These are phyloP conservation scores for Cydia splendana DNA, from an alignment of 1,140 invertebrate species.

Conservation along the genomic window DNA sequence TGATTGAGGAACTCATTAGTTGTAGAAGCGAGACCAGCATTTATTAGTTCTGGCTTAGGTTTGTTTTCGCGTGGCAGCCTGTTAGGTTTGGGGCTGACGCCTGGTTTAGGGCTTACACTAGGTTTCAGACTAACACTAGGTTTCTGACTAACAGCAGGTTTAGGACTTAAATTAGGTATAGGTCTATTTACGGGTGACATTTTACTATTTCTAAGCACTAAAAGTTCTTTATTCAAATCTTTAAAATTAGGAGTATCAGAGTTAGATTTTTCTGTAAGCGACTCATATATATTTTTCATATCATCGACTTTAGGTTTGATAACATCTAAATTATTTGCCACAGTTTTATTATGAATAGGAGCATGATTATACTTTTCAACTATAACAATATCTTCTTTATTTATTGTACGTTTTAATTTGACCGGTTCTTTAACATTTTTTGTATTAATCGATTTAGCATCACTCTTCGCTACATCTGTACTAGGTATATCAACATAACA, in stretches of 20 bases:
- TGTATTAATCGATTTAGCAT: neutral
- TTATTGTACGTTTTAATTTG: slow-evolving; percentile 33
- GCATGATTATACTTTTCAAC: slow-evolving; percentile 14
- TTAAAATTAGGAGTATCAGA: neutral
- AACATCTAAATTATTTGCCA: neutral
- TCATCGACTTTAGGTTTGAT: neutral
- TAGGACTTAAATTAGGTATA: neutral
- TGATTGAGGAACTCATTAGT: slow-evolving; percentile 79
- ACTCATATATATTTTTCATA: neutral
- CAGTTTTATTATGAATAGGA: neutral
- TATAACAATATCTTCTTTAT: slow-evolving; percentile 40
- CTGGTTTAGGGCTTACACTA: neutral
- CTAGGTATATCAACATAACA: neutral
- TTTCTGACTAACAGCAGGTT: neutral
- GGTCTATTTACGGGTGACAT: neutral
- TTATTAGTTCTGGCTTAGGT: slow-evolving; percentile 81
- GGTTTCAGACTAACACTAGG: slow-evolving; percentile 3
- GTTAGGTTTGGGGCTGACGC: neutral
- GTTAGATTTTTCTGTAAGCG: neutral
- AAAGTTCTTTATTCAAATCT: neutral
- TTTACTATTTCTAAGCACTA: neutral
- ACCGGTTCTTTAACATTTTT: slow-evolving; percentile 17
- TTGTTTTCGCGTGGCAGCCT: slow-evolving; percentile 38
- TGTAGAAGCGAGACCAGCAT: slow-evolving; percentile 84
- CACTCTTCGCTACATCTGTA: neutral